Percentiles rank a stretch among this genome's conserved stretches.
phyloP scores from a whole-genome alignment of 1,140 invertebrate species.

The Euwallacea similis region DNA sequence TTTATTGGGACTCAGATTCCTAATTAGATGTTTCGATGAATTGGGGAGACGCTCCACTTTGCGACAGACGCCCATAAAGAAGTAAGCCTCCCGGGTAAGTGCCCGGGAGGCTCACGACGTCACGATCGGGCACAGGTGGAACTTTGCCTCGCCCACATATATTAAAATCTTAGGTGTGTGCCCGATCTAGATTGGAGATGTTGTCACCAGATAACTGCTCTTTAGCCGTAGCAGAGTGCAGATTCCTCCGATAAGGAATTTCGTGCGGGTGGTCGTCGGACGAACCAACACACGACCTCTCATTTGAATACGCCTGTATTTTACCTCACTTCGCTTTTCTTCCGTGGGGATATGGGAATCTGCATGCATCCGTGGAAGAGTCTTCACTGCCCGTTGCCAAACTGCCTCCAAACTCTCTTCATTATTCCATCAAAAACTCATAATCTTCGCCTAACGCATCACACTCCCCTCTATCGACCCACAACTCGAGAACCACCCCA shows the following conservation, averaged over 20 bases:
- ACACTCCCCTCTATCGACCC: background rate
- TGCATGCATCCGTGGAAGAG: conserved; percentile 41
- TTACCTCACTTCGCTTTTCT: conserved; percentile 42
- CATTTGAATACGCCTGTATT: conserved; percentile 54
- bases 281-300: conserved; percentile 49
- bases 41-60: no score
- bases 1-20: no score
- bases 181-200: conserved; percentile 55
- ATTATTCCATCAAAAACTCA: no score
- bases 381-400: background rate
- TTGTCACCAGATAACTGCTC: conserved; percentile 54
- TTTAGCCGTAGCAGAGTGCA: conserved; percentile 45
- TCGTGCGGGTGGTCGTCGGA: conserved; percentile 51
- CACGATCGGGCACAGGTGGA: conserved; percentile 30
- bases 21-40: no score
- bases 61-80: no score
- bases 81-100: background rate
- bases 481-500: background rate
- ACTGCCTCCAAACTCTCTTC: background rate
- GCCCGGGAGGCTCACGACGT: conserved; percentile 16
- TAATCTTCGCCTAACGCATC: background rate
- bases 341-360: conserved; percentile 44
- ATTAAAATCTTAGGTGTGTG: conserved; percentile 53
- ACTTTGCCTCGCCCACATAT: conserved; percentile 41
- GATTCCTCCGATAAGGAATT: conserved; percentile 49